phyloP scores from a whole-genome alignment of 2,888 invertebrate species.

The Drosophila setosimentum region DNA sequence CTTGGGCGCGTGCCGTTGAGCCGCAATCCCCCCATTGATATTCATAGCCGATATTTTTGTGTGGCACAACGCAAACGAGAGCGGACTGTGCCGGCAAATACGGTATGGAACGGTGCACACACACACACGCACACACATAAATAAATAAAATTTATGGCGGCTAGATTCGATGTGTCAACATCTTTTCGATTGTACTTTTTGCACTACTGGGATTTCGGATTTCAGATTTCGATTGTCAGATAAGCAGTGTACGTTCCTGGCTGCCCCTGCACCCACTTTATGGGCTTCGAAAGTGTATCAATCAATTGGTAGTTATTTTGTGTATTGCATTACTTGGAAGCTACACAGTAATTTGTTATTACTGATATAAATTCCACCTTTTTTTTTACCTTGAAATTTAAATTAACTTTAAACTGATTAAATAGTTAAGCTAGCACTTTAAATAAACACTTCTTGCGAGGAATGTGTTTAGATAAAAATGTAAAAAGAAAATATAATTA shows the following conservation, averaged over 20 bases:
- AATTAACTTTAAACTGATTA: neutral
- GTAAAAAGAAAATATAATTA: too few species aligned
- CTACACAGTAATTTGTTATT: neutral
- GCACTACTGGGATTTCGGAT: slow-evolving; percentile 61
- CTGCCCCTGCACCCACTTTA: slow-evolving; percentile 18
- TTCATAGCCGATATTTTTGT: slow-evolving; percentile 75
- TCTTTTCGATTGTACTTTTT: slow-evolving; percentile 59
- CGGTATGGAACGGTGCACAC: slow-evolving; percentile 30
- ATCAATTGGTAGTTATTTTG: slow-evolving; percentile 36
- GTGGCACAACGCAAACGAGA: slow-evolving; percentile 29
- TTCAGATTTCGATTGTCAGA: slow-evolving; percentile 43
- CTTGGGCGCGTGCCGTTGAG: slow-evolving; percentile 72
- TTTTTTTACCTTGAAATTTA: neutral
- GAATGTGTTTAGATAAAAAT: neutral
- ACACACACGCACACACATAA: slow-evolving; percentile 46
- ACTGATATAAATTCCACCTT: neutral
- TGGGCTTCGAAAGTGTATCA: slow-evolving; percentile 34
- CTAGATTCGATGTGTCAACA: slow-evolving; percentile 57
- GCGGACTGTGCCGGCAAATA: slow-evolving; percentile 51
- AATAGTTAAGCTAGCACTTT: neutral
- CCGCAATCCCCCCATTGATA: slow-evolving; percentile 76
- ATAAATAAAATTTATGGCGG: slow-evolving; percentile 80
- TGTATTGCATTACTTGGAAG: neutral
- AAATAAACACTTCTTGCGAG: neutral
- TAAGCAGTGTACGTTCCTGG: slow-evolving; percentile 1